Base-by-base conservation (phyloP, 1,140 invertebrate genomes). In the Panulirus ornatus region DNA sequence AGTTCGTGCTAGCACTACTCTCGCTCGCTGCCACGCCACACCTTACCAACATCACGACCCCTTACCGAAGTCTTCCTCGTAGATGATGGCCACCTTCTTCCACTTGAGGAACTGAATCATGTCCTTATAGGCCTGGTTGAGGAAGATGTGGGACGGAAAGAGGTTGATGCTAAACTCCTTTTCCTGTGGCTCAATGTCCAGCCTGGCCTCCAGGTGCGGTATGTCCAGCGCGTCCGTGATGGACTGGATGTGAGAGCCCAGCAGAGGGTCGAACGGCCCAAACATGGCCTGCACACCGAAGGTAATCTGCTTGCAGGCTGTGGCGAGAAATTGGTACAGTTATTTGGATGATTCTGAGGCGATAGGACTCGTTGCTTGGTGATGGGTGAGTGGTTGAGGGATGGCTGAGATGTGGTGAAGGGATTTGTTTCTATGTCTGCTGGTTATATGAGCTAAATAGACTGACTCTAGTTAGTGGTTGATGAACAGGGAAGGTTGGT, bases 81-180 rank as follows among this genome's bases (percentile, higher is more conserved):
- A 99, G 44, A 99, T 96, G 90, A 99, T 97, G 0, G 97, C 98
- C 92, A 98, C 97, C 94, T 96, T 96, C 11, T 97, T 98, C 98
- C 98, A 99, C 93, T 98, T 98, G 44, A 98, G 95, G 93, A 97
- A 98, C 34, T 95, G 94, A 93, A 98, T 97, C 79, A 98, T 95
- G 93, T 99, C 98, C 86, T 96, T 95, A 93, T 98, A 97, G 0
- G 98, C 97, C 82, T 95, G 94, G 93, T 97, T 97, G 92, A 99
- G 95, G 86, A 97, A 95, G 83, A 96, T 95, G 92, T 97, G 96
- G n/a, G 97, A 96, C 0, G 98, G 98, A 94, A 98, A 97, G 54
- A 99, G 95, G 94, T 98, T 99, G 87, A 99, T 96, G 47, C 97
- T 98, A 93, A 97, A 97, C 92, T 97, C 96, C 93, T 96, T 96